Evolutionary conservation across 1,140 invertebrate species (phyloP).

Genomic region (Samia ricini): DNA sequence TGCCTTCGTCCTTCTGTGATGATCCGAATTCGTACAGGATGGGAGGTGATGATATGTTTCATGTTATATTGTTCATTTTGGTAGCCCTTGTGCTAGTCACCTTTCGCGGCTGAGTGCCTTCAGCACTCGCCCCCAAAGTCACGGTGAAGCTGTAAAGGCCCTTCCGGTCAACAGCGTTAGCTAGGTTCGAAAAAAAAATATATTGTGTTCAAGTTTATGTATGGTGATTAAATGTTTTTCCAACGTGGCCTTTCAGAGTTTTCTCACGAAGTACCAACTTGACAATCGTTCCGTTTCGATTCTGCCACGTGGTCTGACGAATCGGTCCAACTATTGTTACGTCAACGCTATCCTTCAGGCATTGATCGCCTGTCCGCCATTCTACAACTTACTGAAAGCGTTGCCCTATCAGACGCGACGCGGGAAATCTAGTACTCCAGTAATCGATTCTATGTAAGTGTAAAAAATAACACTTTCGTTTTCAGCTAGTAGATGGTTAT

Average conservation of each 20-base stretch:
- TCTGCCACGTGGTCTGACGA: conserved; percentile 91
- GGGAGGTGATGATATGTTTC: conserved; percentile 77
- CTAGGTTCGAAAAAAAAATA: too few species aligned
- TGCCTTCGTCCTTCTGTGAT: conserved; percentile 64
- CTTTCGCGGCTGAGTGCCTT: too few species aligned
- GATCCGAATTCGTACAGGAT: conserved; percentile 82
- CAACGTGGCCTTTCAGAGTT: conserved; percentile 76
- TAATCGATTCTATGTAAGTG: conserved; percentile 94
- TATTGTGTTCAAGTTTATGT: conserved; percentile 1
- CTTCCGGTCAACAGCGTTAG: too few species aligned
- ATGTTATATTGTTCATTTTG: not conserved
- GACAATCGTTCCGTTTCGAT: conserved; percentile 86
- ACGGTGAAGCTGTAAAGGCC: too few species aligned
- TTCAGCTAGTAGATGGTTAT: too few species aligned
- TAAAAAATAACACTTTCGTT: too few species aligned
- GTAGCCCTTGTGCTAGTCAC: too few species aligned
- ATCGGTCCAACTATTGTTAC: conserved; percentile 96
- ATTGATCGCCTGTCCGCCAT: conserved; percentile 93
- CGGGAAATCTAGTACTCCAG: conserved; percentile 86
- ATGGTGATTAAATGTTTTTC: conserved; percentile 5
- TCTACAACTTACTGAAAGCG: conserved; percentile 92
- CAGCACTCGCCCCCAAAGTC: too few species aligned
- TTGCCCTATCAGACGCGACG: conserved; percentile 81
- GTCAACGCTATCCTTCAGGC: conserved; percentile 96
- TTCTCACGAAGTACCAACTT: conserved; percentile 84